Conservation (phyloP, 2,888 invertebrate genomes). For the Opisthograptis luteolata region DNA sequence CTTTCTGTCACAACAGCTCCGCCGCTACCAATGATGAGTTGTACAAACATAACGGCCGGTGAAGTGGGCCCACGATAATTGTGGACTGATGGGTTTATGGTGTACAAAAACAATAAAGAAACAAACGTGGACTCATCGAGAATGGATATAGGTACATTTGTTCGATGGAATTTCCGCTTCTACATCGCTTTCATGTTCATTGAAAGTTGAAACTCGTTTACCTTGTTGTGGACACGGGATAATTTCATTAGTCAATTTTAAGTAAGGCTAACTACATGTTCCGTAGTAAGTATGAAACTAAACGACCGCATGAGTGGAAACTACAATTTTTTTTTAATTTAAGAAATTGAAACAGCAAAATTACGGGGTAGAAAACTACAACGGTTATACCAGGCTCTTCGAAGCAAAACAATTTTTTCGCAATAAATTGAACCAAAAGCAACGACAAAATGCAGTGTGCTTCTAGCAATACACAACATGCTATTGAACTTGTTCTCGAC, state of each 20-base stretch:
- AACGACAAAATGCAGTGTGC: too few relatives aligned
- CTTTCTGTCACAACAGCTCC: neutral
- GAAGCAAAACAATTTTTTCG: too few relatives aligned
- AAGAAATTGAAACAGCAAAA: too few relatives aligned
- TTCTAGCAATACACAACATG: too few relatives aligned
- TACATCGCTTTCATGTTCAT: slow-evolving; percentile 9
- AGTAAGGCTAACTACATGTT: neutral
- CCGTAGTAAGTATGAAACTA: too few relatives aligned
- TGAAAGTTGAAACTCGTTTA: slow-evolving; percentile 30
- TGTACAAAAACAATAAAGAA: slow-evolving; percentile 38
- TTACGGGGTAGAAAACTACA: too few relatives aligned
- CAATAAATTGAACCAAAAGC: too few relatives aligned
- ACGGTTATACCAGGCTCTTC: too few relatives aligned
- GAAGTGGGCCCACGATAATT: slow-evolving; percentile 35
- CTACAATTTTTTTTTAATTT: too few relatives aligned
- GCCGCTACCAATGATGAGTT: slow-evolving; percentile 12
- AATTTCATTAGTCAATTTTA: slow-evolving; percentile 10
- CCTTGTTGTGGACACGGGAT: slow-evolving; percentile 18
- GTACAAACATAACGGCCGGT: slow-evolving; percentile 34
- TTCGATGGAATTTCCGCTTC: slow-evolving; percentile 33
- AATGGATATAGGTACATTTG: slow-evolving; percentile 27
- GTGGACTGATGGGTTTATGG: slow-evolving; percentile 37
- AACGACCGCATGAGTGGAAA: too few relatives aligned
- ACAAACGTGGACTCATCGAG: slow-evolving; percentile 22
- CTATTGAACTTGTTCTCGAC: too few relatives aligned